Evolutionary conservation across 2,797 vertebrate species (phyloP).

Genomic region (Trichosurus vulpecula): DNA sequence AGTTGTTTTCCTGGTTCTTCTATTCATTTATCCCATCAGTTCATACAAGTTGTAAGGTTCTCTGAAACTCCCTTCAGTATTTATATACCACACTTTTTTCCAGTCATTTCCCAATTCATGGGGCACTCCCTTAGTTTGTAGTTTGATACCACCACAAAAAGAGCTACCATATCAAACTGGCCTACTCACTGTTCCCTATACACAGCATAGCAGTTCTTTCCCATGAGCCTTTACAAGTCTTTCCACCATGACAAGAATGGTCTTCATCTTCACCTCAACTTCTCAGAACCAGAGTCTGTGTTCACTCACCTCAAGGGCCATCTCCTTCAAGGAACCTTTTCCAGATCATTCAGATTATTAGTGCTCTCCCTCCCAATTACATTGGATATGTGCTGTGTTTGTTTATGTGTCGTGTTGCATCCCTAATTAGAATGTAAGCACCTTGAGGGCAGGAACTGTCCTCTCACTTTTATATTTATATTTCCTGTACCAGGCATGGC

Average conservation of each 20-base stretch:
- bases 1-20: not conserved
- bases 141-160: not conserved
- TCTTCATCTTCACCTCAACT: not conserved
- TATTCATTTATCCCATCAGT: not conserved
- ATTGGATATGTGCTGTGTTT: not conserved
- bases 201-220: not conserved
- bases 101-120: not conserved
- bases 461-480: not conserved
- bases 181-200: not conserved
- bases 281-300: not conserved
- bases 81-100: not conserved
- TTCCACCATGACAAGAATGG: not conserved
- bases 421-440: not conserved
- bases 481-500: not conserved
- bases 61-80: not conserved
- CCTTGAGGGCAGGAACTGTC: not conserved
- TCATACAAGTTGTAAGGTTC: not conserved
- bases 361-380: not conserved
- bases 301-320: not conserved
- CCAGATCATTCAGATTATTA: not conserved
- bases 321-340: not conserved
- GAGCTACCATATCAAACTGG: not conserved
- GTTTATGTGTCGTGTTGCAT: not conserved
- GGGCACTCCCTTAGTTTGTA: not conserved
- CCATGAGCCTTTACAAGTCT: not conserved